Conservation (phyloP, 2,797 vertebrate genomes). For the Scarus forsteni region DNA sequence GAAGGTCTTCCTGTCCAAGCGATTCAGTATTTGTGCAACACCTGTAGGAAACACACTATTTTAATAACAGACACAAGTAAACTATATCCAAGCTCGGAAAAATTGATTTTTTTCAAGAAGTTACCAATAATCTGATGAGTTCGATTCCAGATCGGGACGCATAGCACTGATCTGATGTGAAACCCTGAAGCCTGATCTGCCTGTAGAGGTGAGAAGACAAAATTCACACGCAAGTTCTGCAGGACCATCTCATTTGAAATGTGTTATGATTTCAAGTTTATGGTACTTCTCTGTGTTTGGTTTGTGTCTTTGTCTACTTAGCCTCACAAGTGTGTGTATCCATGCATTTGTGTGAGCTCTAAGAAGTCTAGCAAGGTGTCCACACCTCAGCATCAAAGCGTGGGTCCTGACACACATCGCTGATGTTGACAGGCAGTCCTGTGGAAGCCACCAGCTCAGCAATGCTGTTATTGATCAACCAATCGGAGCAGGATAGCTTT, state of each 20-base stretch:
- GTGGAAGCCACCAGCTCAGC: conserved; percentile 89
- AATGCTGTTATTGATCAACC: conserved; percentile 90
- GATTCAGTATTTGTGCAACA: conserved; percentile 87
- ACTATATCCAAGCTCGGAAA: neutral
- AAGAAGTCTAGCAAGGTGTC: conserved; percentile 2
- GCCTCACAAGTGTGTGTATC: neutral
- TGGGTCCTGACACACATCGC: conserved; percentile 88
- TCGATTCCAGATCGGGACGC: conserved; percentile 88
- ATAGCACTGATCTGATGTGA: conserved; percentile 87
- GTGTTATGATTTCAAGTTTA: too few species aligned
- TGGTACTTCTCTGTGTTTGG: too few species aligned
- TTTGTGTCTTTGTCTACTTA: too few species aligned
- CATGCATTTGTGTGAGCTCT: conserved; percentile 11
- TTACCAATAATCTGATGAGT: conserved; percentile 88
- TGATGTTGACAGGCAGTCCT: conserved; percentile 88
- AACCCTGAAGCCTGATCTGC: conserved; percentile 87
- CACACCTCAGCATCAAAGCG: conserved; percentile 87
- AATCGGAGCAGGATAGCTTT: conserved; percentile 87
- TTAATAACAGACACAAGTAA: neutral
- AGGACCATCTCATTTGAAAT: too few species aligned
- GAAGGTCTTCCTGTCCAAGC: conserved; percentile 87
- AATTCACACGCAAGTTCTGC: too few species aligned
- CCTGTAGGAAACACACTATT: conserved; percentile 66
- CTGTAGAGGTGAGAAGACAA: conserved; percentile 56
- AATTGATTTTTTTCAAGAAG: conserved; percentile 36